Base-by-base conservation (phyloP, 92 coral and sea anemone species). In the Actinostola sp. region DNA sequence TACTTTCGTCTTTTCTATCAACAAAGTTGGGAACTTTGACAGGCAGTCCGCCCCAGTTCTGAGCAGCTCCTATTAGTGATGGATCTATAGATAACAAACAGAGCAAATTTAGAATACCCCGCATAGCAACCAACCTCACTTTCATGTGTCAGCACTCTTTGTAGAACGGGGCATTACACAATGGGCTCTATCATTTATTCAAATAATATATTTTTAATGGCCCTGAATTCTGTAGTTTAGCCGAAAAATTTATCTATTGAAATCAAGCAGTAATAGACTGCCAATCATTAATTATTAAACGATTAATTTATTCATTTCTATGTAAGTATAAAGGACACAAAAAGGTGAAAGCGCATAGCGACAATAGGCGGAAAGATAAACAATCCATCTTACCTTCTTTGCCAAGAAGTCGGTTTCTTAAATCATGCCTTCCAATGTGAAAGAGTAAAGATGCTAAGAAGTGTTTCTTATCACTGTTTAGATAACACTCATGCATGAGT, bases 1-100 rank as follows among this genome's bases (percentile, higher is more conserved):
- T 72, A 59, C 97, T 85, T 36, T 92, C 82, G 26, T 73, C 80
- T 39, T 74, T 88, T n/a, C 99, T 89, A 57, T 93, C 99, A 6
- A 95, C 94, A 80, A 95, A 95, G 63, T 89, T 81, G 25, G 84
- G 91, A 24, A 63, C 79, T 71, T 68, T 95, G 42, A 91, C 69
- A 0, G 99, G 99, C 6, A 95, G 86, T 8, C 92, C 88, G 25
- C 99, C 99, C 83, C 87, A 81, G 79, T 88, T 86, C 56, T 81
- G 82, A 36, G 88, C 83, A 21, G 85, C 97, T 53, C 70, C 78
- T 33, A 61, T 46, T 0, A 90, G 49, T 43, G 70, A 34, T 24
- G 87, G 78, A 59, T 73, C 97, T 90, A 20, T 63, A n/a, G n/a
- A n/a, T n/a, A n/a, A n/a, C n/a, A n/a, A 32, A 61, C 20, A 43